These are phyloP conservation scores for Numenius arquata DNA, from an alignment of 2,113 vertebrate genomes.

Conservation along the genomic window DNA sequence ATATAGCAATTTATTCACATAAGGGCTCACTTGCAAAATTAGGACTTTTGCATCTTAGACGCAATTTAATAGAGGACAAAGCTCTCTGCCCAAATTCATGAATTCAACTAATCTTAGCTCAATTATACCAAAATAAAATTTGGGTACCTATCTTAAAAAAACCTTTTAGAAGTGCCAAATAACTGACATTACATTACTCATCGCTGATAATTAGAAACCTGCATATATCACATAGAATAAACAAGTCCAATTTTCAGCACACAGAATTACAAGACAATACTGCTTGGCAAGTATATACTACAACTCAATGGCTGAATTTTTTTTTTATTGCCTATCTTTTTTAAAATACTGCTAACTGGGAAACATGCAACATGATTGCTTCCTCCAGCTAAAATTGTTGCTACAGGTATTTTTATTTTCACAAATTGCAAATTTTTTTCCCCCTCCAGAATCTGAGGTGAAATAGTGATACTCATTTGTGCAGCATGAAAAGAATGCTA, in stretches of 20 bases:
- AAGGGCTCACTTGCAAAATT: background rate
- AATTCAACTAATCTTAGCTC: background rate
- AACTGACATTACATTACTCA: background rate
- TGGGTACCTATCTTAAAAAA: background rate
- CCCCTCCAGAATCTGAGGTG: background rate
- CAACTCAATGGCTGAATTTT: background rate
- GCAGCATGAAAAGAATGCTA: background rate
- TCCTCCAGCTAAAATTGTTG: background rate
- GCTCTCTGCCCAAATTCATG: background rate
- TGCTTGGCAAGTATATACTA: background rate
- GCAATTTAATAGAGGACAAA: background rate
- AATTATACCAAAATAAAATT: background rate
- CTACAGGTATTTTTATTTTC: background rate
- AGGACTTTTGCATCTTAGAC: background rate
- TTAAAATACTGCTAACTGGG: background rate
- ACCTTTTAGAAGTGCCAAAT: background rate
- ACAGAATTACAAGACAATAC: background rate
- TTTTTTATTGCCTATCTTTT: background rate
- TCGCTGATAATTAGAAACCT: background rate
- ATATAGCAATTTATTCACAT: background rate
- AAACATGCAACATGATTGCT: background rate
- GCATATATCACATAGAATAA: background rate
- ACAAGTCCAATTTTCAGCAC: background rate
- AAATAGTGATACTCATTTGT: background rate
- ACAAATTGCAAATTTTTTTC: background rate